Conservation (phyloP, 2,888 invertebrate species). For the Volucella inflata region DNA sequence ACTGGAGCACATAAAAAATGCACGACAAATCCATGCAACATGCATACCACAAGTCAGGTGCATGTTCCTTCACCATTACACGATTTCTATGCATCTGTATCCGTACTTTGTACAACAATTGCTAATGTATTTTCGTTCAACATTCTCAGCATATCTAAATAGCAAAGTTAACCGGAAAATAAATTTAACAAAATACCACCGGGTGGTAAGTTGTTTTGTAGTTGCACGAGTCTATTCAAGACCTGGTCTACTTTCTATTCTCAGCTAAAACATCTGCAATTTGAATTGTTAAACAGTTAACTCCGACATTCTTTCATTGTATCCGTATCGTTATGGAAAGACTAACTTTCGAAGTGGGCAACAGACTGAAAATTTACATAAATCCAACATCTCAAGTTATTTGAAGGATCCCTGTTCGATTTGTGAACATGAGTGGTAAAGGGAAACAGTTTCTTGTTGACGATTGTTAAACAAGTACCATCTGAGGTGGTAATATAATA, state of each 20-base stretch:
- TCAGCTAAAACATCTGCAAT: slow-evolving; percentile 16
- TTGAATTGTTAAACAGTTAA: slow-evolving; percentile 48
- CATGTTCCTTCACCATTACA: slow-evolving; percentile 29
- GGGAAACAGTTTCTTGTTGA: too few species aligned
- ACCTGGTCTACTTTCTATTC: slow-evolving; percentile 26
- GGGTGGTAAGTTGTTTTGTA: not conserved
- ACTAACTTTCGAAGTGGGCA: too few species aligned
- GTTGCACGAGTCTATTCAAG: slow-evolving; percentile 6
- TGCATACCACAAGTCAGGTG: slow-evolving; percentile 22
- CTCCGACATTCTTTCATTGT: not conserved
- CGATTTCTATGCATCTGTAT: not conserved
- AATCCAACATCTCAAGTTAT: too few species aligned
- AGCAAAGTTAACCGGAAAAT: slow-evolving; percentile 10
- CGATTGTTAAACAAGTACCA: too few species aligned
- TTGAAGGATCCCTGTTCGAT: too few species aligned
- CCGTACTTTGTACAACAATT: not conserved
- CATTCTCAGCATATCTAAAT: slow-evolving; percentile 11
- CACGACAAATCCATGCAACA: slow-evolving; percentile 51
- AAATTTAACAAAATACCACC: slow-evolving; percentile 19
- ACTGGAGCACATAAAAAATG: slow-evolving; percentile 1
- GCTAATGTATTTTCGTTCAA: not conserved
- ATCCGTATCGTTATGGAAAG: not conserved
- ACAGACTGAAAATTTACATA: too few species aligned
- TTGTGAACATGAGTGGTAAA: too few species aligned
- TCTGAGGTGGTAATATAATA: too few species aligned